Base-by-base conservation (phyloP, 2,113 vertebrate species). In the Xenopus laevis region DNA sequence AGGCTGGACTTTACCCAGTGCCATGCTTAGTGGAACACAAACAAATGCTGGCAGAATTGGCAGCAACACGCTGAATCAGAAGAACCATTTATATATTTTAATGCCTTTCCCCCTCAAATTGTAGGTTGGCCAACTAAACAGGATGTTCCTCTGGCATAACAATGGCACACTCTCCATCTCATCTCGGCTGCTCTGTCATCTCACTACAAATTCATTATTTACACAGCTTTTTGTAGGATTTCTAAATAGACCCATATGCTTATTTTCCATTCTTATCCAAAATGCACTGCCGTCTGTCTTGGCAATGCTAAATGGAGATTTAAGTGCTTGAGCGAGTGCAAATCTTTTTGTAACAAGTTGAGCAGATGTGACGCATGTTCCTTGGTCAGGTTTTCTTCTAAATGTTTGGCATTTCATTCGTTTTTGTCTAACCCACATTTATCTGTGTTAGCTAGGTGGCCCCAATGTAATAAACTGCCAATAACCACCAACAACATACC, bases 181-280 rank as follows among this genome's bases (percentile, higher is more conserved):
- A 47, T 68, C 27, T 57, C 45, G 44, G 52, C 18, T 15, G 9
- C 15, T 40, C 61, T 67, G 72, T 64, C 63, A 59, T 30, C 33
- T 7, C 17, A 60, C 6, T 60, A 50, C 21, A 61, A 61, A 46
- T 44, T 46, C 20, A 68, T 74, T 68, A 74, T 74, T 68, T 17
- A 46, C 21, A 27, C 8, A 45, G 11, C 23, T 57, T 68, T 61
- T 23, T 74, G 72, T 61, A 27, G 16, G 17, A 50, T 74, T 30
- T 59, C 60, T 74, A 47, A 50, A 68, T 58, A 68, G 68, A 68
- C 44, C 57, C 20, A 27, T 59, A 67, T 68, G 57, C 59, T 68
- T 74, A 74, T 74, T 61, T 61, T 68, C 20, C 8, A 20, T 21
- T 20, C 47, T 1, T 45, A 23, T 16, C 20, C 40, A 21, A 44